phyloP scores from a whole-genome alignment of 2,797 vertebrate genomes.

The Champsocephalus esox region DNA sequence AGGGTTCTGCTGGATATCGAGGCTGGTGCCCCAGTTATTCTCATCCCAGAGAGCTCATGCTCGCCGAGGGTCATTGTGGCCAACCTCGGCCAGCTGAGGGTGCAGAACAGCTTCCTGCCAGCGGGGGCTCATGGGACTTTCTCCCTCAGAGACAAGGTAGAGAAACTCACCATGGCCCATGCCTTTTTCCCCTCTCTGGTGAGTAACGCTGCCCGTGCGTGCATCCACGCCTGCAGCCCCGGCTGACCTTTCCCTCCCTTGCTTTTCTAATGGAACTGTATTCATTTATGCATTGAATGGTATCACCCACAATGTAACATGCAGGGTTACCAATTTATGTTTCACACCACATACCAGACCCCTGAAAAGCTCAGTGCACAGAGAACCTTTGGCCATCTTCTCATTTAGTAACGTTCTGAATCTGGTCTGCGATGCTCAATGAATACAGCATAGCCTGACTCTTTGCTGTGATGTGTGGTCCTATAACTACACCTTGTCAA shows the following conservation, averaged over 20 bases:
- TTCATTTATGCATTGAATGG: conserved; percentile 52
- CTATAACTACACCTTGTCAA: conserved; percentile 12
- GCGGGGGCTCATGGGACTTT: conserved; percentile 91
- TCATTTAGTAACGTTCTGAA: not conserved
- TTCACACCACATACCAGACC: not conserved
- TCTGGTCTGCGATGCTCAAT: conserved; percentile 45
- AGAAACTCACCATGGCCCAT: conserved; percentile 87
- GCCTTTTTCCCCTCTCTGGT: conserved; percentile 87
- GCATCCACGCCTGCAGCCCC: not conserved
- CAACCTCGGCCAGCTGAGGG: conserved; percentile 94
- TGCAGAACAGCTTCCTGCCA: conserved; percentile 92
- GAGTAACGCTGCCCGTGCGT: conserved; percentile 68
- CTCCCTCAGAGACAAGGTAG: conserved; percentile 95
- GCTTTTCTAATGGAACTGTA: conserved; percentile 23
- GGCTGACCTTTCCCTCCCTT: too few relatives aligned
- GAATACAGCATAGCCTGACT: conserved; percentile 40
- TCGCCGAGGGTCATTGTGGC: conserved; percentile 94
- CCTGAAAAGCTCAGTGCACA: not conserved
- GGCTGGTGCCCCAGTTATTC: conserved; percentile 94
- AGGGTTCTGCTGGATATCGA: conserved; percentile 94
- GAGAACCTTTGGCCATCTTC: not conserved
- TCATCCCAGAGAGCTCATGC: conserved; percentile 94
- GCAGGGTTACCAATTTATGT: not conserved
- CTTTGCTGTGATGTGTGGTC: not conserved
- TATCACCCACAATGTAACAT: not conserved